Conservation (phyloP, 2,888 invertebrate genomes). For the Habroteleia sp. region DNA sequence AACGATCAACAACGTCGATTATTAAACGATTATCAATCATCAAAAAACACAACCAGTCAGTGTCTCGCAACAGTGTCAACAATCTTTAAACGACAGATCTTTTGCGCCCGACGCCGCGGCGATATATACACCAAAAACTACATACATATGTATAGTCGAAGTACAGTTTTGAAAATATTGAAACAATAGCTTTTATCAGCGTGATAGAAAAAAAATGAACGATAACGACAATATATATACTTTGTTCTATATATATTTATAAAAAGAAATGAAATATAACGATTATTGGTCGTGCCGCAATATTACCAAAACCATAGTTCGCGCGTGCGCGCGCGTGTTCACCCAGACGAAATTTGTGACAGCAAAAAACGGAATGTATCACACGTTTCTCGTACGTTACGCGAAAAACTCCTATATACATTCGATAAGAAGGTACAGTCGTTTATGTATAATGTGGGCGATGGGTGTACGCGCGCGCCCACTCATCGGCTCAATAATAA, state of each 20-base stretch:
- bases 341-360: conserved; percentile 30
- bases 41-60: conserved; percentile 52
- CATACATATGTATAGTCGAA: conserved; percentile 59
- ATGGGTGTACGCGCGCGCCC: conserved; percentile 42
- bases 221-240: conserved; percentile 2
- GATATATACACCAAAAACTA: conserved; percentile 61
- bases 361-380: conserved; percentile 48
- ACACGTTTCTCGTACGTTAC: conserved; percentile 37
- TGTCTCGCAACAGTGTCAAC: conserved; percentile 36
- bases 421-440: conserved; percentile 49
- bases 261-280: conserved; percentile 10
- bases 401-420: conserved; percentile 60
- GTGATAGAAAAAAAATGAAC: conserved; percentile 5
- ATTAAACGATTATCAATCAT: conserved; percentile 35
- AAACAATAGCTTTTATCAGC: conserved; percentile 13
- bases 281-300: conserved; percentile 46
- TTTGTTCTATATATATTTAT: conserved; percentile 17
- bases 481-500: conserved; percentile 51
- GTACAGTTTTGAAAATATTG: conserved; percentile 63
- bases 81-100: conserved; percentile 41
- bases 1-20: conserved; percentile 42
- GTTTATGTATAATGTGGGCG: conserved; percentile 50
- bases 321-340: conserved; percentile 27
- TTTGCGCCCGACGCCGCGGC: conserved; percentile 36
- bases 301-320: conserved; percentile 61